A percentile compares a stretch with the other conserved stretches of the same genome.
phyloP scores from a whole-genome alignment of 1,140 invertebrate genomes.

The Trachelipus rathkii region DNA sequence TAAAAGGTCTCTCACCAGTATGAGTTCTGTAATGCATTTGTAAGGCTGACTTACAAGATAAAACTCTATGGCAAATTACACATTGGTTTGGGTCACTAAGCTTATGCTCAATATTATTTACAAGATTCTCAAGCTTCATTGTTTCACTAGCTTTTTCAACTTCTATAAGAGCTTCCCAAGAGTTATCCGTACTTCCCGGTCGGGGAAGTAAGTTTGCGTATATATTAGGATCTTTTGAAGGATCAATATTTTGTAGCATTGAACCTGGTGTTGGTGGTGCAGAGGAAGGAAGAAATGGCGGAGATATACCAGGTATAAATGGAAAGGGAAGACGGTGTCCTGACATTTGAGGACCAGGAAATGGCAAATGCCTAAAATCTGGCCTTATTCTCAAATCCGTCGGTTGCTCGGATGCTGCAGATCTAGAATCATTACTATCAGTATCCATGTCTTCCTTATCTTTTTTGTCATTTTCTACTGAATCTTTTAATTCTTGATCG shows the following conservation, averaged over 20 bases:
- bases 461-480: slow-evolving; percentile 42
- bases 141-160: slow-evolving; percentile 93
- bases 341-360: slow-evolving; percentile 50
- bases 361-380: slow-evolving; percentile 38
- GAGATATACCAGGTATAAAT: slow-evolving; percentile 42
- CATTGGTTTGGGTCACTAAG: slow-evolving; percentile 95
- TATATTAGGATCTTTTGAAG: slow-evolving; percentile 65
- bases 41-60: slow-evolving; percentile 95
- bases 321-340: slow-evolving; percentile 55
- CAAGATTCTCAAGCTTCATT: slow-evolving; percentile 84
- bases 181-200: slow-evolving; percentile 91
- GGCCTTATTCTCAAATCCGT: slow-evolving; percentile 40
- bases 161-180: slow-evolving; percentile 94
- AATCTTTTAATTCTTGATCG: slow-evolving; percentile 41
- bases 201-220: slow-evolving; percentile 74
- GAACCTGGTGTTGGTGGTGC: slow-evolving; percentile 49
- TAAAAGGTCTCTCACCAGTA: slow-evolving; percentile 91
- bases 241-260: slow-evolving; percentile 57
- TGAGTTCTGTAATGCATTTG: slow-evolving; percentile 99
- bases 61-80: slow-evolving; percentile 90
- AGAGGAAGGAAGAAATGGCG: slow-evolving; percentile 42
- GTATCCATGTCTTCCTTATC: slow-evolving; percentile 46
- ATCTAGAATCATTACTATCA: slow-evolving; percentile 33
- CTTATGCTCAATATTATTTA: slow-evolving; percentile 92
- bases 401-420: slow-evolving; percentile 31